Conservation (phyloP, 2,113 vertebrate species). For the Clarias gariepinus region DNA sequence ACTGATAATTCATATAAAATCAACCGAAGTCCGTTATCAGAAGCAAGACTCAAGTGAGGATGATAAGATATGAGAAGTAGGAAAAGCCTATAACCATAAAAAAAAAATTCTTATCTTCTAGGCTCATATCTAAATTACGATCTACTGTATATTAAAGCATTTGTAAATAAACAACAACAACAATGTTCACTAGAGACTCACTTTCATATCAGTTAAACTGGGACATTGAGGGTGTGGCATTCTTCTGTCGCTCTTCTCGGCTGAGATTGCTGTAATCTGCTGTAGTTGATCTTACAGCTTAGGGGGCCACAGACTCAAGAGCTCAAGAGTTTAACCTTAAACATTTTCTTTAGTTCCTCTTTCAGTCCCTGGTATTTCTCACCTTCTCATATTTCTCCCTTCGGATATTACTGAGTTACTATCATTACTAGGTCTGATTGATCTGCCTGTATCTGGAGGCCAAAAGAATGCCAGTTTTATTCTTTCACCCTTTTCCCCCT, state of each 20-base stretch:
- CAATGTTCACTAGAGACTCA: not conserved
- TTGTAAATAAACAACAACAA: not conserved
- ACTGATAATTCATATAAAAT: not conserved
- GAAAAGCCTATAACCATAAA: not conserved
- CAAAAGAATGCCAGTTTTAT: not conserved
- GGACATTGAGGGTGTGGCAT: not conserved
- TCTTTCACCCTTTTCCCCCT: not conserved
- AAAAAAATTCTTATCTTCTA: not conserved
- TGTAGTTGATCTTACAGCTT: not conserved
- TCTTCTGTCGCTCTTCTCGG: not conserved
- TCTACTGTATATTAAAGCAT: not conserved
- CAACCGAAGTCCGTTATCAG: not conserved
- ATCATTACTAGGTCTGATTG: not conserved
- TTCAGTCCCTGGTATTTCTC: not conserved
- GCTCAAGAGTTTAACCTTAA: constrained; percentile 13
- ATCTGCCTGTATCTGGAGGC: not conserved
- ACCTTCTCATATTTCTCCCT: not conserved
- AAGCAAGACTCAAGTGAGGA: not conserved
- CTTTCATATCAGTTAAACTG: not conserved
- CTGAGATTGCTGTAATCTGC: not conserved
- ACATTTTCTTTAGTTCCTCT: constrained; percentile 15
- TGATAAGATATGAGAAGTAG: not conserved
- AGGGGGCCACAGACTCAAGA: not conserved
- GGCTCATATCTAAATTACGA: not conserved
- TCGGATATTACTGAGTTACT: constrained; percentile 8